phyloP scores from a whole-genome alignment of 2,888 invertebrate genomes.

The Stenurella melanura region DNA sequence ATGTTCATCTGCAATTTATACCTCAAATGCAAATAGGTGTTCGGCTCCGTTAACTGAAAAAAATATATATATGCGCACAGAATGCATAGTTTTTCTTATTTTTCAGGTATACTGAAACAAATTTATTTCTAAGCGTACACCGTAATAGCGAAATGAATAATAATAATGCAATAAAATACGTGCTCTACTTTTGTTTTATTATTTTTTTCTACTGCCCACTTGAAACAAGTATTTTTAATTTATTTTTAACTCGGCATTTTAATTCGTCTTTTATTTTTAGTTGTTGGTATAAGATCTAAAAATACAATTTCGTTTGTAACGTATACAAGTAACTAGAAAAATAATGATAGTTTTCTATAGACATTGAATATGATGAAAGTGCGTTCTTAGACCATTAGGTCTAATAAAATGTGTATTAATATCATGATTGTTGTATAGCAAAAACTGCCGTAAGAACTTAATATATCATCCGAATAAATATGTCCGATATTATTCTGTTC shows the following conservation, averaged over 20 bases:
- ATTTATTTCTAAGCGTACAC: constrained; percentile 28
- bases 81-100: constrained; percentile 30
- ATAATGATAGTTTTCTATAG: background rate
- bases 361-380: too few species aligned
- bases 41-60: constrained; percentile 30
- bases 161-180: constrained; percentile 35
- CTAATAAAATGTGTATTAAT: too few species aligned
- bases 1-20: constrained; percentile 10
- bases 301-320: constrained; percentile 22
- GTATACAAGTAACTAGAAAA: background rate
- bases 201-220: constrained; percentile 15
- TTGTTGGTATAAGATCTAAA: constrained; percentile 25
- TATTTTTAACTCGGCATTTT: constrained; percentile 28
- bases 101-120: constrained; percentile 15
- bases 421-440: too few species aligned
- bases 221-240: constrained; percentile 32
- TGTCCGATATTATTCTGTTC: too few species aligned
- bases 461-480: too few species aligned
- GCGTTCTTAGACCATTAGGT: too few species aligned
- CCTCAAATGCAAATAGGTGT: constrained; percentile 32
- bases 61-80: constrained; percentile 33
- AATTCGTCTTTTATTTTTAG: constrained; percentile 36
- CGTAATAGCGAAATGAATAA: constrained; percentile 43
- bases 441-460: too few species aligned
- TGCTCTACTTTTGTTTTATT: constrained; percentile 28